Evolutionary conservation across 2,797 vertebrate genomes (phyloP), one percentile per base, ranked within the genome.

Genomic region (Chelidonichthys spinosus): DNA sequence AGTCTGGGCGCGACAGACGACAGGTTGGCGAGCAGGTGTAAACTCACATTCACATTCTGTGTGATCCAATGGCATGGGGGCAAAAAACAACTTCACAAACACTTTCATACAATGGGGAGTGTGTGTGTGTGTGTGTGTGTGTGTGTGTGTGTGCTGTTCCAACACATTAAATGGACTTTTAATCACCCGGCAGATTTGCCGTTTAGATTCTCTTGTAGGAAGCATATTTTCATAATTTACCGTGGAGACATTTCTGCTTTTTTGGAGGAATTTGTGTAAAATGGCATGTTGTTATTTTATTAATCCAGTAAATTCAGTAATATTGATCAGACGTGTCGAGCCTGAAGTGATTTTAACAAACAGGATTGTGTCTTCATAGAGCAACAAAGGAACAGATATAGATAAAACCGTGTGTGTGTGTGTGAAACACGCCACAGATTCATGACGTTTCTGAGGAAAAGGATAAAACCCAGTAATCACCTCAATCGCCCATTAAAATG

Each of bases 1-100:
- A 85, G 83, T 77, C 80, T 78, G 85, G 84, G 85, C 75, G 86
- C 86, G 90, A 87, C 84, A 88, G 83, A 84, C 89, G 90, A 90
- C 92, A 93, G 93, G 88, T 91, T 87, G 91, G 80, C 55, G 88
- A 93, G 91, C 93, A 94, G 93, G 93, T 94, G 92, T 91, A 90
- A 93, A 93, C 84, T 56, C 85, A 87, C 84, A 74, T 92, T 81
- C 64, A 32, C 72, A 82, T 82, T 88, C 88, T 63, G 81, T 88
- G 91, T 88, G 91, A 91, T 90, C 85, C 87, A 83, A 89, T 75
- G 76, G 73, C 63, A 49, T 53, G 37, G 72, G 62, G 49, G 65
- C 32, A 62, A 75, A 60, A 77, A 83, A 81, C 68, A 76, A 85
- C 40, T 85, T 82, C 64, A 67, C 61, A 81, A 85, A 80, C 77